Evolutionary conservation across 2,888 invertebrate species (phyloP), one percentile per base, ranked within the genome.

Genomic region (Ferdinandea cuprea): DNA sequence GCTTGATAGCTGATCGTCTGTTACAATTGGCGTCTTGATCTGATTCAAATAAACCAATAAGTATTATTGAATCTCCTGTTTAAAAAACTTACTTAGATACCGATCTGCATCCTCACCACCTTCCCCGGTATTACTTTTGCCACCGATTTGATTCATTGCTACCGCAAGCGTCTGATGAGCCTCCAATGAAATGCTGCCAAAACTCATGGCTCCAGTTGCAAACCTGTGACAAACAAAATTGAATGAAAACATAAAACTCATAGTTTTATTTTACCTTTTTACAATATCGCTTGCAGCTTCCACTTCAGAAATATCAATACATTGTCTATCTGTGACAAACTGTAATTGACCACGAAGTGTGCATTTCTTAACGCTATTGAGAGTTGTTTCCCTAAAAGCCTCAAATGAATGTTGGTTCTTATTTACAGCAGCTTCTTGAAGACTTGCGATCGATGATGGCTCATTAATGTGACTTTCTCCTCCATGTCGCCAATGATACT

Each of bases 381-480:
- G 93, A 0, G 98, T 95, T n/a, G 96, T 95, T 89, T 97, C 96
- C 52, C 95, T 94, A 92, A 93, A 96, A 88, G 94, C 95, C 81
- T 97, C 96, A 89, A 98, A 99, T 0, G 98, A 96, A 35, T 93
- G 94, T 66, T 92, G 92, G 91, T 94, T 97, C 86, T 98, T 98
- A 86, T 93, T 94, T 28, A 93, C 91, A 0, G 97, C 95, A 0
- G 99, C 98, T 90, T 99, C 98, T 93, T 98, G 94, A 8, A 93
- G 88, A 86, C 92, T 92, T 30, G 93, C 93, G 88, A 93, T 95
- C 85, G 95, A 95, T 86, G 94, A 92, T 0, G 99, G 99, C 89
- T 99, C 99, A 90, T 99, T 99, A 88, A 99, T 95, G 91, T 99
- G 99, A 86, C 97, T 97, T 92, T 99, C 99, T 2, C 99, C 99